Conservation (phyloP, 2,113 vertebrate genomes). For the Nansenia antarctica region DNA sequence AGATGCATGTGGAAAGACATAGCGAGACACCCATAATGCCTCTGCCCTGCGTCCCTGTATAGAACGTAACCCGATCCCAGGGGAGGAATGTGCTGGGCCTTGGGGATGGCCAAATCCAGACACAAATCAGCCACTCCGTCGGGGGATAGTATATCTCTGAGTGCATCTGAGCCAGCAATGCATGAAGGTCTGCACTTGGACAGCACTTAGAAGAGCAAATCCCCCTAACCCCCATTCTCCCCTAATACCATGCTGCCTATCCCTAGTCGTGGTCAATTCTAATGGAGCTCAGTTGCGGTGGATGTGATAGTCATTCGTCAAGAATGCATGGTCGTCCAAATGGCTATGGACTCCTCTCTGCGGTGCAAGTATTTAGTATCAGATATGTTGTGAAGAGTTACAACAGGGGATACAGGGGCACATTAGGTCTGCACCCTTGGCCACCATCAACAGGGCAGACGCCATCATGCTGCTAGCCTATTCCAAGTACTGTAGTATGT, state of each 20-base stretch:
- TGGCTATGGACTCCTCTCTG: background rate
- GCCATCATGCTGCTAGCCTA: too few relatives aligned
- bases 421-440: background rate
- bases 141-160: constrained; percentile 49
- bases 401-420: background rate
- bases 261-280: background rate
- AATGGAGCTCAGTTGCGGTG: background rate
- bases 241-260: background rate
- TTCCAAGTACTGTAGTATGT: too few relatives aligned
- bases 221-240: background rate
- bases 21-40: constrained; percentile 55
- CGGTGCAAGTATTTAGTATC: too few relatives aligned
- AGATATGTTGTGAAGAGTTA: background rate
- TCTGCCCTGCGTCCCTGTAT: constrained; percentile 57
- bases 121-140: constrained; percentile 53
- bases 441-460: background rate
- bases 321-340: background rate
- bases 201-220: constrained; percentile 23
- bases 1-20: constrained; percentile 39
- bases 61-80: constrained; percentile 63
- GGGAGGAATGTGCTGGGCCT: constrained; percentile 60
- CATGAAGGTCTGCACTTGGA: background rate
- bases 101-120: constrained; percentile 58
- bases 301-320: background rate
- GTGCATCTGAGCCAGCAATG: constrained; percentile 44